phyloP scores from a whole-genome alignment of 2,888 invertebrate species.

The Phania funesta region DNA sequence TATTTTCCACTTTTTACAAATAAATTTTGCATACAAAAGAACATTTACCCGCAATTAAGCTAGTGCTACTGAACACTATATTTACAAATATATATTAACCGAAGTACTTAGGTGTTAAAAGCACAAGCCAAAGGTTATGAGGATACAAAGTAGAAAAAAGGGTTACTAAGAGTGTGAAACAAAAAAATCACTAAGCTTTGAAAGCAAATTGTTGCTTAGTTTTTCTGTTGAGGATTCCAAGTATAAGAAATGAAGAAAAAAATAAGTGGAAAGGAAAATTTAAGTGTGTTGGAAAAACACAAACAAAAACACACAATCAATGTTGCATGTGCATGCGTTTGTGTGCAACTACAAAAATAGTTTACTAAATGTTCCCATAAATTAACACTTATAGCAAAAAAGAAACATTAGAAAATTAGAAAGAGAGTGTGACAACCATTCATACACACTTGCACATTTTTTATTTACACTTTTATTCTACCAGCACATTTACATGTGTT shows the following conservation, averaged over 20 bases:
- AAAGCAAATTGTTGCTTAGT: slow-evolving; percentile 43
- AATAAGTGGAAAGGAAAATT: not conserved
- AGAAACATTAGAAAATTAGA: not conserved
- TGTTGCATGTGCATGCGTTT: slow-evolving; percentile 5
- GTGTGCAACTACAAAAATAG: slow-evolving; percentile 65
- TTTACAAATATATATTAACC: not conserved
- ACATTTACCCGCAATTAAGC: too few relatives aligned
- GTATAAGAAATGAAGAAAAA: not conserved
- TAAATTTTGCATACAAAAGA: too few relatives aligned
- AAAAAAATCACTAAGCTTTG: not conserved
- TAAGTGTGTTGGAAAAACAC: slow-evolving; percentile 1
- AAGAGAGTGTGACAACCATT: not conserved
- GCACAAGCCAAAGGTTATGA: slow-evolving; percentile 45
- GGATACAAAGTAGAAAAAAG: slow-evolving; percentile 5
- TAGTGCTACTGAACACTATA: not conserved
- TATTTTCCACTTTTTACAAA: not conserved
- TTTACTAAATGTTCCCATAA: slow-evolving; percentile 75
- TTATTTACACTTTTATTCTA: slow-evolving; percentile 27
- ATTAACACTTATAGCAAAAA: slow-evolving; percentile 71
- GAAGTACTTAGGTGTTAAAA: not conserved
- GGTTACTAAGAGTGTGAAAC: not conserved
- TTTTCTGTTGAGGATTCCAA: not conserved
- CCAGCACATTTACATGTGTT: slow-evolving; percentile 28
- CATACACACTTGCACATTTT: not conserved
- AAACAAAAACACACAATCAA: slow-evolving; percentile 13